Evolutionary conservation across 2,888 invertebrate species (phyloP), one percentile per base, ranked within the genome.

Genomic region (Ceriagrion tenellum): DNA sequence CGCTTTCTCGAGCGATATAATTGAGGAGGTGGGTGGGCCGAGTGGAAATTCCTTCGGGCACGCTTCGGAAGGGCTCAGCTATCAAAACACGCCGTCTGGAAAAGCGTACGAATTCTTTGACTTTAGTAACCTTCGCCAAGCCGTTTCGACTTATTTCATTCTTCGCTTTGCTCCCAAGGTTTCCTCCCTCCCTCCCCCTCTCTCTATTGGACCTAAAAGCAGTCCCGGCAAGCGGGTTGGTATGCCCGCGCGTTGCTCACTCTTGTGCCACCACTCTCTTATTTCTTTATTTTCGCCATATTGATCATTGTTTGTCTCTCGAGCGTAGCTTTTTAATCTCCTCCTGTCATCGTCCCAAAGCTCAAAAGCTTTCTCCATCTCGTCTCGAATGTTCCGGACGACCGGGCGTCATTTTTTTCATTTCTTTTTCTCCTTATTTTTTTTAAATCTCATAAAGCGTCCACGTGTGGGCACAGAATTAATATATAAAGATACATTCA

Each of bases 321-420:
- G 55, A 56, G 63, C 63, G 35, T 56, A 59, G 35, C 91, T 91
- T 91, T 47, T 91, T 63, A 91, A 63, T 63, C 63, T 59, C 59
- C 59, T 40, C 91, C 59, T 90, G 91, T 91, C 91, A 63, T 91
- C 56, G 91, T 91, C 40, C 40, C 47, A 47, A 88, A 88, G 47
- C 16, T 40, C 88, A n/a, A 8, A n/a, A 35, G 91, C 91, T 91
- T 91, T 91, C 91, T 91, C 59, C 91, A 90, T 90, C 90, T 90
- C 47, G 90, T 90, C n/a, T 30, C 30, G 35, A 56, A 56, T 69
- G n/a, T n/a, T 69, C 69, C 12, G 69, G 69, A 69, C 69, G 69
- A 26, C 3, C n/a, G 26, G 69, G 26, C 10, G 69, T 69, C 69
- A 12, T 69, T 69, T 26, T 59, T 56, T 56, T 56, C n/a, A n/a